Conservation (phyloP, 2,797 vertebrate species). For the Mormyrus proboscirostris region DNA sequence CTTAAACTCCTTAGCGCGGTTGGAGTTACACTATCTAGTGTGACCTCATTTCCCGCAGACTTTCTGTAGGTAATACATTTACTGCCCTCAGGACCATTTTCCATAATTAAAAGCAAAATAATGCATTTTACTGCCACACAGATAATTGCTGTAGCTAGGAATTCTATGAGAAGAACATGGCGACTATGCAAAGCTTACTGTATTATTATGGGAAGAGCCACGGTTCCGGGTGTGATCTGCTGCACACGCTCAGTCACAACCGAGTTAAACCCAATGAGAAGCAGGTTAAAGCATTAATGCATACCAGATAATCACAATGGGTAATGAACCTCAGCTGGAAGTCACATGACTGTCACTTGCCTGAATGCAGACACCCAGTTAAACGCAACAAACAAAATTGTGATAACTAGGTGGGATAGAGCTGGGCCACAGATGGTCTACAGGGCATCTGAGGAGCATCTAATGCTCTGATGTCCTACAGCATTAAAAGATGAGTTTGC, state of each 20-base stretch:
- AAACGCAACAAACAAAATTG: not conserved
- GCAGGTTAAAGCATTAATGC: not conserved
- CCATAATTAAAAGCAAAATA: constrained; percentile 20
- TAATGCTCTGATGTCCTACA: not conserved
- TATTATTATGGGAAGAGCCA: not conserved
- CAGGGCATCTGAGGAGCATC: not conserved
- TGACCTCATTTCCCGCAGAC: not conserved
- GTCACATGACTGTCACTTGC: not conserved
- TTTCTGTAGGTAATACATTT: constrained; percentile 5
- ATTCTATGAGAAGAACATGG: not conserved
- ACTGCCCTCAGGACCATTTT: not conserved
- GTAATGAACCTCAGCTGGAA: not conserved
- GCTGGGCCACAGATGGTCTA: not conserved
- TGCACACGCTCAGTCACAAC: not conserved
- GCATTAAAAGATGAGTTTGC: not conserved
- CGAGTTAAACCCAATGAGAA: not conserved
- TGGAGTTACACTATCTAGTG: not conserved
- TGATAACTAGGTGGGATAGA: not conserved
- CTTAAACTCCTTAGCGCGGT: constrained; percentile 8
- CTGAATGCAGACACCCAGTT: not conserved
- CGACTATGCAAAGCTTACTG: not conserved
- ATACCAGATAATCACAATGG: not conserved
- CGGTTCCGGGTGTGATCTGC: not conserved
- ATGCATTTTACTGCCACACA: constrained; percentile 15
- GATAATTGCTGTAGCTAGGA: not conserved